Conservation (phyloP, 2,113 vertebrate species). For the Semicossyphus pulcher region DNA sequence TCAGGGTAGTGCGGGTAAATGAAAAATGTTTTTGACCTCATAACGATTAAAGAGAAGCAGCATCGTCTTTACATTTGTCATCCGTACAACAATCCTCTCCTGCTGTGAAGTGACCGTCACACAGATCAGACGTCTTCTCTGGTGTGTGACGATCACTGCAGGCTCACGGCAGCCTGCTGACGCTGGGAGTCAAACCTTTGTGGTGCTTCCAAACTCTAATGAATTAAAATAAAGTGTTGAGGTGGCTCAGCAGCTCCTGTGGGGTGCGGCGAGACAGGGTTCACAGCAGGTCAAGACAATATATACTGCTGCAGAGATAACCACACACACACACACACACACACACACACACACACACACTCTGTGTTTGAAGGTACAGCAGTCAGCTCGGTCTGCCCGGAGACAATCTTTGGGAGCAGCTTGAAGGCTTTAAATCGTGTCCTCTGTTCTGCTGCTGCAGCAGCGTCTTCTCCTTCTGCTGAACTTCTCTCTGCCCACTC, state of each 20-base stretch:
- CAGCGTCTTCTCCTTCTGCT: conserved; percentile 38
- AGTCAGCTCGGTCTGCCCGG: conserved; percentile 42
- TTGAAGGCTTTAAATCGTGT: conserved; percentile 54
- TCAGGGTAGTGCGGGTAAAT: too few species aligned
- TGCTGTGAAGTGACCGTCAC: neutral
- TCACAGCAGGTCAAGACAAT: conserved; percentile 27
- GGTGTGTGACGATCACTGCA: neutral
- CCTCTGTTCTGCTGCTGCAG: conserved; percentile 40
- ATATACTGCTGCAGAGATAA: conserved; percentile 37
- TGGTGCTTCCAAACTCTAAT: conserved; percentile 8
- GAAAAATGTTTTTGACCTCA: too few species aligned
- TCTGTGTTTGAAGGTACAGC: conserved; percentile 42
- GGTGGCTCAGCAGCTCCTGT: conserved; percentile 48
- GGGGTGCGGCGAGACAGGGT: conserved; percentile 1
- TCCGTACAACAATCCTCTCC: neutral
- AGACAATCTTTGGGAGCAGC: conserved; percentile 32
- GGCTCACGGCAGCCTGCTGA: neutral
- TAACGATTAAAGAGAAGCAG: neutral
- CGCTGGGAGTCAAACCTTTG: neutral
- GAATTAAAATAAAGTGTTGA: conserved; percentile 27
- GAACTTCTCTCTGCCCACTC: conserved; percentile 71
- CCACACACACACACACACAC: conserved; percentile 13
- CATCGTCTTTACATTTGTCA: neutral
- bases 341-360: neutral
- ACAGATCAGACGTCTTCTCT: neutral